phyloP scores from a whole-genome alignment of 2,113 vertebrate genomes.

The Neomonachus schauinslandi region DNA sequence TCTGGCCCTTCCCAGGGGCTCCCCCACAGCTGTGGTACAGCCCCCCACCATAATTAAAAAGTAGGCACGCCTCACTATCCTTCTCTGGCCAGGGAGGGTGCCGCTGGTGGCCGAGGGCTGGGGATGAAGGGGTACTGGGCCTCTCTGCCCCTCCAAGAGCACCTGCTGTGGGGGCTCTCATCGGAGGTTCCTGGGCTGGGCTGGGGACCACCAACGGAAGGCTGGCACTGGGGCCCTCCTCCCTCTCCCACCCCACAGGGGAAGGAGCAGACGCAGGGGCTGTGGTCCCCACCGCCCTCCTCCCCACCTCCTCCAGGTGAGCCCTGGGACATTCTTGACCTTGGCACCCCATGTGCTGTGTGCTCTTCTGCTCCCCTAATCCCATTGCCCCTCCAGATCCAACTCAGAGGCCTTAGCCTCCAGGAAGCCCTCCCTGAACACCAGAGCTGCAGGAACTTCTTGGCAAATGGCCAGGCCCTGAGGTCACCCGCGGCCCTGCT shows the following conservation, averaged over 20 bases:
- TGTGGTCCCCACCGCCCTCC: background rate
- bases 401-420: background rate
- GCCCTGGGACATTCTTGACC: background rate
- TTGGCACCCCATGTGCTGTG: no score
- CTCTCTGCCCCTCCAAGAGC: background rate
- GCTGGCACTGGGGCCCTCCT: background rate
- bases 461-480: background rate
- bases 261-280: background rate
- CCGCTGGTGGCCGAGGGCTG: background rate
- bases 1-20: background rate
- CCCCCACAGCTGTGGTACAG: background rate
- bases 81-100: background rate
- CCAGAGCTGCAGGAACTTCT: background rate
- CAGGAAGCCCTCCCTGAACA: background rate
- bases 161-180: background rate
- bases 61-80: slow-evolving; percentile 55
- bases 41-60: slow-evolving; percentile 77
- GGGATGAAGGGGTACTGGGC: no score
- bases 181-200: no score
- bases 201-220: background rate
- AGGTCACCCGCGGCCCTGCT: background rate
- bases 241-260: rapidly evolving
- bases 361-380: background rate
- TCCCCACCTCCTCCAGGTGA: rapidly evolving
- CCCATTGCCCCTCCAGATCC: background rate